Evolutionary conservation across 2,797 vertebrate species (phyloP).

Genomic region (Lindbergichthys nudifrons): DNA sequence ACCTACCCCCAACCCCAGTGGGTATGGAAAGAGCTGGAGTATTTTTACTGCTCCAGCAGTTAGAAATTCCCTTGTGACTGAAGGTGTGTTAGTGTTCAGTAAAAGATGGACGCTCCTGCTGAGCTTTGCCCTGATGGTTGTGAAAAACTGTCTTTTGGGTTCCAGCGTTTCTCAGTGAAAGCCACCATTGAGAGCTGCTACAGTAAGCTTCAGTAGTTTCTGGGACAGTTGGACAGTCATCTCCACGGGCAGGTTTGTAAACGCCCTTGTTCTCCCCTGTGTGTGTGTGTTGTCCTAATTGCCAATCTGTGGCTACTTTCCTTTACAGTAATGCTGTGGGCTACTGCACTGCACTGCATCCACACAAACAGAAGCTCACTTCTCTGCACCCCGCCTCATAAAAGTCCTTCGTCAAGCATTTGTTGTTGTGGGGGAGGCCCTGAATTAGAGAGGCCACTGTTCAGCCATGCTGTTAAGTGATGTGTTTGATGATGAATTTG

Average conservation of each 20-base stretch:
- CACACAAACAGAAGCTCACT: constrained; percentile 52
- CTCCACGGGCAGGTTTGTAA: constrained; percentile 70
- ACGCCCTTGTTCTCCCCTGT: constrained; percentile 65
- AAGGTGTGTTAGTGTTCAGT: constrained; percentile 40
- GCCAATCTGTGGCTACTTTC: constrained; percentile 60
- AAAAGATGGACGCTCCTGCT: constrained; percentile 26
- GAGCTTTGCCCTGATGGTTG: constrained; percentile 44
- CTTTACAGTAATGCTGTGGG: constrained; percentile 62
- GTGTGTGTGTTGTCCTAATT: constrained; percentile 70
- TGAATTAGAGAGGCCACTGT: constrained; percentile 22
- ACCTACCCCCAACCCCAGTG: constrained; percentile 50
- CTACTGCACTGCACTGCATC: constrained; percentile 50
- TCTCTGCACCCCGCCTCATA: constrained; percentile 49
- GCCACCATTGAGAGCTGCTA: constrained; percentile 59
- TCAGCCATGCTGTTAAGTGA: constrained; percentile 10
- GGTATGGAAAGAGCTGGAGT: constrained; percentile 63
- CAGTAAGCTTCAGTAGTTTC: constrained; percentile 75
- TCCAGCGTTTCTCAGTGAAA: constrained; percentile 59
- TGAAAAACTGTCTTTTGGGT: constrained; percentile 39
- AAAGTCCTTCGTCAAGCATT: constrained; percentile 47
- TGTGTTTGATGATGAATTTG: constrained; percentile 38
- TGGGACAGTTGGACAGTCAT: constrained; percentile 74
- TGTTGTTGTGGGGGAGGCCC: constrained; percentile 2
- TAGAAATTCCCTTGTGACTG: constrained; percentile 18
- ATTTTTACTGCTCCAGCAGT: constrained; percentile 45